Evolutionary conservation across 2,797 vertebrate genomes (phyloP).

Genomic region (Vultur gryphus): DNA sequence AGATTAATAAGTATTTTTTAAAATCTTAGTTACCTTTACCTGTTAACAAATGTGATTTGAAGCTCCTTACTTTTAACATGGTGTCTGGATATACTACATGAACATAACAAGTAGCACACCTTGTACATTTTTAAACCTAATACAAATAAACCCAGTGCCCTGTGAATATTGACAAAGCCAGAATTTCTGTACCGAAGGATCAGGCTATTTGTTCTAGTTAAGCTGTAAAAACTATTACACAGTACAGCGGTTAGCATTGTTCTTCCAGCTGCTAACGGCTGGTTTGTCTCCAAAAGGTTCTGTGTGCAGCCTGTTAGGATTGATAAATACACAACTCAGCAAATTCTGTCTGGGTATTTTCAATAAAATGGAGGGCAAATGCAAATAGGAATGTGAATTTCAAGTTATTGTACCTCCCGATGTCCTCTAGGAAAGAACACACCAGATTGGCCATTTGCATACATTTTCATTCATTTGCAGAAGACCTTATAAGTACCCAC

Average conservation of each 20-base stretch:
- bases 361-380: not conserved
- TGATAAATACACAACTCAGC: not conserved
- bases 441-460: not conserved
- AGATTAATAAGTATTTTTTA: not conserved
- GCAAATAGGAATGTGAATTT: not conserved
- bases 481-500: not conserved
- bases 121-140: not conserved
- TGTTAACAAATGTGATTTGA: not conserved
- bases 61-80: not conserved
- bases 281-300: not conserved
- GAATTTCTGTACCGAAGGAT: not conserved
- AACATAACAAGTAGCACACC: not conserved
- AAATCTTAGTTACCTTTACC: not conserved
- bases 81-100: not conserved
- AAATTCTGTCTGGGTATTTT: not conserved
- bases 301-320: not conserved
- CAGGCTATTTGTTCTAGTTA: slow-evolving; percentile 24
- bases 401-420: not conserved
- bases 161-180: not conserved
- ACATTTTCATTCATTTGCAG: not conserved
- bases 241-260: not conserved
- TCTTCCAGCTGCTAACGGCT: not conserved
- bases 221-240: not conserved
- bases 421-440: not conserved
- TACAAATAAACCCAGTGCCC: not conserved